Base-by-base conservation (phyloP, 2,113 vertebrate genomes). In the Vicugna pacos region DNA sequence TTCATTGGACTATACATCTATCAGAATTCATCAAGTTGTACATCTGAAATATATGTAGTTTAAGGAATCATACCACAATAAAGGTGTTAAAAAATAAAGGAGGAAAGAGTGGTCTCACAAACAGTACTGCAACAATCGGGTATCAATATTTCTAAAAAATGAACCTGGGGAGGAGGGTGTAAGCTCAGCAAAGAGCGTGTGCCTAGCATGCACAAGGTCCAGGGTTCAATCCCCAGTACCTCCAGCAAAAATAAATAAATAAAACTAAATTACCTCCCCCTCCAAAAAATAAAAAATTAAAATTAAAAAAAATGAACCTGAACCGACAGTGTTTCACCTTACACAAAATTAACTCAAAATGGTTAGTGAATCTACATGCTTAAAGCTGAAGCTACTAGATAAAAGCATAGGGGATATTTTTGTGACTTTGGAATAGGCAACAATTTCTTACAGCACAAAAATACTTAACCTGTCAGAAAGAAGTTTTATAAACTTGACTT, bases 371-470 rank as follows among this genome's bases (percentile, higher is more conserved):
- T 35, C 48, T 86, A 16, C 26, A 24, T 96, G 65, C 16, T 84
- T 72, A 60, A 93, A 60, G 26, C 9, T 88, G 80, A 77, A 93
- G 48, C 22, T 73, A 85, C 6, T 19, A 56, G 60, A 38, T 42
- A 54, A 56, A 85, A 90, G 32, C 2, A 11, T 17, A 70, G 20
- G 32, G 90, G 52, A 79, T 50, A 17, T 42, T 81, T 91, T 91
- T 94, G 16, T 91, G 32, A 73, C 48, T 91, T 86, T 19, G 16
- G 52, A 38, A 58, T 67, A 76, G 46, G 81, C 67, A 54, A 32
- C n/a, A 83, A 8, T 96, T 89, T 95, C 67, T 83, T 64, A 72
- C 8, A 26, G 46, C 12, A 86, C 19, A 90, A 73, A 96, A 96
- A 42, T 70, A 46, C 38, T 42, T 42, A 42, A 11, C 28, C 60